Conservation (phyloP, 1,140 invertebrate species). For the Dryas iulia region DNA sequence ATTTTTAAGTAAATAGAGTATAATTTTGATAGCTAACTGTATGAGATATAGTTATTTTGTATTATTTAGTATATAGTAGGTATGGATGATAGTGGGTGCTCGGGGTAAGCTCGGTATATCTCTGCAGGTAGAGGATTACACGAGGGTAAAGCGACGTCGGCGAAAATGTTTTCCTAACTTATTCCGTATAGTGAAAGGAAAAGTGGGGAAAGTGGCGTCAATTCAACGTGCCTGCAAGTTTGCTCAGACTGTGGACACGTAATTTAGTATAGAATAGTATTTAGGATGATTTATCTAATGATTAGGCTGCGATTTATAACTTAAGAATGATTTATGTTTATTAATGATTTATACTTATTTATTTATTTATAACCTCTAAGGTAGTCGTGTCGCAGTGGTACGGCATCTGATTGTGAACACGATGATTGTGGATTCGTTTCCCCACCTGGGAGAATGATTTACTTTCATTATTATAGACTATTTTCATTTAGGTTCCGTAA, state of each 20-base stretch:
- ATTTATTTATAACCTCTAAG: too few species aligned
- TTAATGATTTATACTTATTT: too few species aligned
- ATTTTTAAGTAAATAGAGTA: constrained; percentile 8
- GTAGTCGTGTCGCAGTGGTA: too few species aligned
- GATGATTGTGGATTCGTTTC: too few species aligned
- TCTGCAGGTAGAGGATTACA: constrained; percentile 76
- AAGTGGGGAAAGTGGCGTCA: constrained; percentile 72
- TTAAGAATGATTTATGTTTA: too few species aligned
- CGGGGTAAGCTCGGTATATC: constrained; percentile 74
- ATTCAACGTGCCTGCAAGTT: constrained; percentile 1
- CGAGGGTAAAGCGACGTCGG: constrained; percentile 64
- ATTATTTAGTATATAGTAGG: constrained; percentile 51
- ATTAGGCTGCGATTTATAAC: background rate
- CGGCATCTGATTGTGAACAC: too few species aligned
- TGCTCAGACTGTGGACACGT: background rate
- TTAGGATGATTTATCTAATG: too few species aligned
- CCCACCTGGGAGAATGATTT: too few species aligned
- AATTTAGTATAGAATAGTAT: background rate
- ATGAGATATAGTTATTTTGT: background rate
- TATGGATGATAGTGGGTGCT: constrained; percentile 74
- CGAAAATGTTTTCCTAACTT: constrained; percentile 77
- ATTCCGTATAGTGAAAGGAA: constrained; percentile 70
- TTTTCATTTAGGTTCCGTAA: too few species aligned
- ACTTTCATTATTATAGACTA: too few species aligned
- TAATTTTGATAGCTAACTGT: constrained; percentile 18